Conservation (phyloP, 2,797 vertebrate genomes). For the Fratercula arctica region DNA sequence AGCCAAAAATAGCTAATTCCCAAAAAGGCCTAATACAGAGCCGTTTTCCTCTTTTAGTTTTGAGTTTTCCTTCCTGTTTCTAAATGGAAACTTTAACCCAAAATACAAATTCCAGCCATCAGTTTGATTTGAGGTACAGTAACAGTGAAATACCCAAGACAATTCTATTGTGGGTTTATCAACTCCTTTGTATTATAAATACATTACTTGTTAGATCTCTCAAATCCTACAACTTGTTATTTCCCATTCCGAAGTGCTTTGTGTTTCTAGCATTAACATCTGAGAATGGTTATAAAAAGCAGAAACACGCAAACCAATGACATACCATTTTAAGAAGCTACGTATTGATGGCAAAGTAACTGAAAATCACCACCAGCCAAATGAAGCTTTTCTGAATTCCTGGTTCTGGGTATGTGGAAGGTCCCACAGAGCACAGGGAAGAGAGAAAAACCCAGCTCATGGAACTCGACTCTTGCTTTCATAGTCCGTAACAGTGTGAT, state of each 20-base stretch:
- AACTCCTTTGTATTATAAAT: rapidly evolving
- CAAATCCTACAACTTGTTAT: rapidly evolving
- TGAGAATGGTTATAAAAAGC: neutral
- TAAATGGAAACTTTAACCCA: neutral
- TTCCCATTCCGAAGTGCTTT: neutral
- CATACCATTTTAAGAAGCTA: neutral
- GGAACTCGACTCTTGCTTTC: rapidly evolving
- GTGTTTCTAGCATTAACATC: neutral
- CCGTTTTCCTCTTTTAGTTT: neutral
- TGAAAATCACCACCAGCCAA: neutral
- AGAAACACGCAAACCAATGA: neutral
- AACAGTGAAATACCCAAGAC: neutral
- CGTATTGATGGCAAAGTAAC: neutral
- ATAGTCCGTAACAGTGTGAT: rapidly evolving
- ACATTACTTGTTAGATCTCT: neutral
- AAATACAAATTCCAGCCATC: neutral
- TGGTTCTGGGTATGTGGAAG: neutral
- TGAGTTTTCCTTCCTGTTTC: neutral
- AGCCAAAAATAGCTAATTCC: rapidly evolving
- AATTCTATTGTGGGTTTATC: neutral
- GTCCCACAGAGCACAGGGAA: no score
- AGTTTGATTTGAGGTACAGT: neutral
- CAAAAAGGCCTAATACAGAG: rapidly evolving
- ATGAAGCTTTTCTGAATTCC: neutral
- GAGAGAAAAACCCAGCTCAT: neutral